A percentile compares a stretch with the other conserved stretches of the same genome.
Conservation (phyloP, 2,888 invertebrate species). For the Meloe dianella region DNA sequence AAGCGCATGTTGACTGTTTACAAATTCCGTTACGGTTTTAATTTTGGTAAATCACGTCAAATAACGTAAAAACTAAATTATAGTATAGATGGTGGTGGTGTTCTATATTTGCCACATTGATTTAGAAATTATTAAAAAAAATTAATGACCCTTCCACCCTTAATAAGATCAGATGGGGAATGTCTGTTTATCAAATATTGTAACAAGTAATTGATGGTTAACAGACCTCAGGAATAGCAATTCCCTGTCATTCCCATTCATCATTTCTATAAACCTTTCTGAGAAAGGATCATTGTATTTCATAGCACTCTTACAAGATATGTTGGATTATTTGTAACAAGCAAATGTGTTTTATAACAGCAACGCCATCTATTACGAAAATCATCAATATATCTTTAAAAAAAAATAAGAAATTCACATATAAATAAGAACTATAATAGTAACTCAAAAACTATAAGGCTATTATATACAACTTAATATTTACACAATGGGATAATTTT, state of each 20-base stretch:
- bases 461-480: too few species aligned
- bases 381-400: background rate
- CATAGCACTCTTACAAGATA: background rate
- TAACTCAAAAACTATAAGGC: too few species aligned
- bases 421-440: background rate
- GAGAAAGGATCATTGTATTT: slow-evolving; percentile 42
- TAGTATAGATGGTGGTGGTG: too few species aligned
- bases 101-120: background rate
- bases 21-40: too few species aligned
- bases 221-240: slow-evolving; percentile 42
- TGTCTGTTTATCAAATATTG: slow-evolving; percentile 42
- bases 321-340: background rate
- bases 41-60: too few species aligned
- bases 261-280: slow-evolving; percentile 43
- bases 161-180: slow-evolving; percentile 44
- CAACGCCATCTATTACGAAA: slow-evolving; percentile 33
- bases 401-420: background rate
- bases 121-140: slow-evolving; percentile 10
- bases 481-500: too few species aligned
- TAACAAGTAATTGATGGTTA: slow-evolving; percentile 42
- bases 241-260: slow-evolving; percentile 42
- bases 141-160: slow-evolving; percentile 26
- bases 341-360: slow-evolving; percentile 14
- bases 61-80: too few species aligned
- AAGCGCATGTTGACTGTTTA: too few species aligned